Conservation (phyloP, 2,888 invertebrate genomes). For the Lepidochrysops patricia region DNA sequence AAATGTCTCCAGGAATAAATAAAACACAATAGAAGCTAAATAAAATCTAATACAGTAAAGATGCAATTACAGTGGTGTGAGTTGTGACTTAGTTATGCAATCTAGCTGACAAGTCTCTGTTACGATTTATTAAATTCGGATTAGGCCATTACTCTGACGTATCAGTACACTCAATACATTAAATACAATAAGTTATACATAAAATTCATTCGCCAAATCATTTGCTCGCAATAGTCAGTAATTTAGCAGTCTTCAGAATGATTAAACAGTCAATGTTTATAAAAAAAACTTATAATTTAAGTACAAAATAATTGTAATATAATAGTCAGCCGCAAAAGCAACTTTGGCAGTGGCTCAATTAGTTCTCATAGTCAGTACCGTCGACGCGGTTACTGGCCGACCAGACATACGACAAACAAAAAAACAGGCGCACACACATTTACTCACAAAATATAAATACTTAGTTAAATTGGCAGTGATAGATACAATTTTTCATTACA, state of each 20-base stretch:
- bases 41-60: neutral
- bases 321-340: neutral
- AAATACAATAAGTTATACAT: neutral
- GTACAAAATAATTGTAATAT: neutral
- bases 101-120: no score
- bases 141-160: neutral
- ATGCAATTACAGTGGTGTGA: neutral
- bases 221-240: neutral
- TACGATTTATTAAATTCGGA: neutral
- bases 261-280: neutral
- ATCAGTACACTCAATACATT: no score
- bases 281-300: neutral
- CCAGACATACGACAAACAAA: neutral
- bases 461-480: no score
- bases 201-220: neutral
- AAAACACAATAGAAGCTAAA: conserved; percentile 5
- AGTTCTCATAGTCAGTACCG: neutral
- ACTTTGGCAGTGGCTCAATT: neutral
- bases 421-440: no score
- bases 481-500: no score
- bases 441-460: no score
- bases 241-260: neutral
- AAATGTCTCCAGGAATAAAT: conserved; percentile 16
- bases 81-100: no score
- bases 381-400: neutral